Percentiles rank a stretch among this genome's conserved stretches.
Evolutionary conservation across 2,113 vertebrate genomes (phyloP).

Genomic region (Dasyprocta punctata): DNA sequence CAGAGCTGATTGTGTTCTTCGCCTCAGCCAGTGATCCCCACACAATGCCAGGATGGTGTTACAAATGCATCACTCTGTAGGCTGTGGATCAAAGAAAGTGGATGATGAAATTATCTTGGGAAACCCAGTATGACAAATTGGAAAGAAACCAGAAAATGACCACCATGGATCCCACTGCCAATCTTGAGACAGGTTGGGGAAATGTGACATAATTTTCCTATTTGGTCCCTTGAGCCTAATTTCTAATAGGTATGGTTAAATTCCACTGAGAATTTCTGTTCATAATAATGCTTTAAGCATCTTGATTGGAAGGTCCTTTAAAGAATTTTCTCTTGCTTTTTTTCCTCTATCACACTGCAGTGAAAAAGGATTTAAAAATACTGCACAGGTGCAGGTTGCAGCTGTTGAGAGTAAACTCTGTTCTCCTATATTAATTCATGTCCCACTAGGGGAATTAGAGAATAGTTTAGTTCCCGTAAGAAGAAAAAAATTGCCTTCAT

Average conservation of each 20-base stretch:
- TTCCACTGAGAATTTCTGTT: slow-evolving; percentile 75
- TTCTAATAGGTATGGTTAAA: slow-evolving; percentile 63
- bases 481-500: slow-evolving; percentile 80
- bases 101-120: slow-evolving; percentile 23
- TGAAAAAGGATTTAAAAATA: slow-evolving; percentile 82
- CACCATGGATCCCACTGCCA: neutral
- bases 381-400: slow-evolving; percentile 87
- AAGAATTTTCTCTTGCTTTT: slow-evolving; percentile 75
- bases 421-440: slow-evolving; percentile 85
- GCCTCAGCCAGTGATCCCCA: neutral
- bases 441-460: slow-evolving; percentile 81
- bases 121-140: neutral
- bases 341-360: slow-evolving; percentile 69
- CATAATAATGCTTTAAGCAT: slow-evolving; percentile 73
- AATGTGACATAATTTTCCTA: slow-evolving; percentile 53
- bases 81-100: neutral
- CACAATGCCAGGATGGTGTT: neutral
- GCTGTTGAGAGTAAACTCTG: slow-evolving; percentile 85
- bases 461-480: slow-evolving; percentile 78
- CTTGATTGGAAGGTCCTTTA: slow-evolving; percentile 72
- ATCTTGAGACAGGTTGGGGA: neutral
- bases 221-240: slow-evolving; percentile 66
- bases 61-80: neutral
- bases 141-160: slow-evolving; percentile 69
- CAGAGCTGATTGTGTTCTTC: slow-evolving; percentile 21